A percentile compares a stretch with the other conserved stretches of the same genome.
Conservation (phyloP, 1,140 invertebrate genomes). For the Lepidostoma basale region DNA sequence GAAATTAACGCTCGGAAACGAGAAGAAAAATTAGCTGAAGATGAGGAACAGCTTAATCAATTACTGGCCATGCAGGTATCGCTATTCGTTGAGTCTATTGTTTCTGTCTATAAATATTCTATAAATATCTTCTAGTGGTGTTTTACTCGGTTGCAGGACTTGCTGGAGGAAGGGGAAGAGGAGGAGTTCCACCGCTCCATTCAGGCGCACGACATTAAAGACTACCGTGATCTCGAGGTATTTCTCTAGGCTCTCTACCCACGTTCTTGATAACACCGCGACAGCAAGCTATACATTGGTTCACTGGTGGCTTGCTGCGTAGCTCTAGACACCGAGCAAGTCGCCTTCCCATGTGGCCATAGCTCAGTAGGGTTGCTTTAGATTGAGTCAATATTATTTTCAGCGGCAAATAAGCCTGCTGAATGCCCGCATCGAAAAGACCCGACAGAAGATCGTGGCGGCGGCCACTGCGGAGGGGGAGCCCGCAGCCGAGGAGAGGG, state of each 20-base stretch:
- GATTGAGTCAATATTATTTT: conserved; percentile 50
- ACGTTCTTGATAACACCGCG: too few relatives aligned
- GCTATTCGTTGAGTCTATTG: too few relatives aligned
- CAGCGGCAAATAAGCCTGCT: conserved; percentile 78
- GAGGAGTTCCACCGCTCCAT: conserved; percentile 74
- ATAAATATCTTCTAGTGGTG: not conserved
- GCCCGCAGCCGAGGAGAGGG: conserved; percentile 62
- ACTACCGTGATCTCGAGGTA: conserved; percentile 62
- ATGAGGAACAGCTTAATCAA: conserved; percentile 85
- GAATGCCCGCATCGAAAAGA: conserved; percentile 78
- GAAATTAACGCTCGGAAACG: conserved; percentile 87
- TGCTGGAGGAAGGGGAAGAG: conserved; percentile 77
- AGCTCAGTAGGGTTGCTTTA: too few relatives aligned
- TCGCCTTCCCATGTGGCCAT: too few relatives aligned
- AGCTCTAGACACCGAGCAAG: too few relatives aligned
- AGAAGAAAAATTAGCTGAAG: conserved; percentile 83
- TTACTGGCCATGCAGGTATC: conserved; percentile 77
- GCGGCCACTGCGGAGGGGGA: conserved; percentile 70
- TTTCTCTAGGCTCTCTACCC: too few relatives aligned
- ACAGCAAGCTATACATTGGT: too few relatives aligned
- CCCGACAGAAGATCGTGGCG: conserved; percentile 77
- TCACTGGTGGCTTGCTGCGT: too few relatives aligned
- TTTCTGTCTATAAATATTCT: not conserved
- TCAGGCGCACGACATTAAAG: conserved; percentile 65
- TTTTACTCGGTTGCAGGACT: conserved; percentile 51